Evolutionary conservation across 2,113 vertebrate genomes (phyloP).

Genomic region (Urocitellus parryii): DNA sequence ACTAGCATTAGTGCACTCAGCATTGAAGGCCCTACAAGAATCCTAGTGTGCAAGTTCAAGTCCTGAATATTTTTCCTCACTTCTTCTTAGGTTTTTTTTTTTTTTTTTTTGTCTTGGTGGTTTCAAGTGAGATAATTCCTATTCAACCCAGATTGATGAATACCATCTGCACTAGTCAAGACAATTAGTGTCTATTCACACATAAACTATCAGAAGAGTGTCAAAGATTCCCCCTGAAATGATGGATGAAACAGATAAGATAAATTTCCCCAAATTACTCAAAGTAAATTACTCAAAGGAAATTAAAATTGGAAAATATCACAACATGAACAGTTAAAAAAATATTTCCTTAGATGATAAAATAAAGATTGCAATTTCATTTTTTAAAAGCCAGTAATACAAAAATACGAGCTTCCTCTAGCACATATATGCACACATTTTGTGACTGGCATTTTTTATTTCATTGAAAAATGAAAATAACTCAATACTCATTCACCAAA

Average conservation of each 20-base stretch:
- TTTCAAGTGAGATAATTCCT: background rate
- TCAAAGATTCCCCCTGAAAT: background rate
- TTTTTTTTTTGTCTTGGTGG: background rate
- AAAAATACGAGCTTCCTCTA: background rate
- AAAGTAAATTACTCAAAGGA: background rate
- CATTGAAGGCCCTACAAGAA: background rate
- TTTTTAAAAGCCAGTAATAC: background rate
- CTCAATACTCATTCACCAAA: background rate
- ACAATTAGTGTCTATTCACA: background rate
- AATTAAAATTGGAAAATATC: background rate
- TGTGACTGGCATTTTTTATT: background rate
- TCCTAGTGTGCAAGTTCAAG: background rate
- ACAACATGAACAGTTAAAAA: background rate
- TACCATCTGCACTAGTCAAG: background rate
- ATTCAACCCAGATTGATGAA: background rate
- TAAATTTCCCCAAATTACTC: background rate
- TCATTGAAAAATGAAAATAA: background rate
- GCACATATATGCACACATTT: background rate
- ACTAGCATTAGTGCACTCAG: background rate
- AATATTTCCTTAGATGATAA: background rate
- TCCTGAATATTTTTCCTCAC: background rate
- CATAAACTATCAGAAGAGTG: background rate
- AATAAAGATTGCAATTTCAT: background rate
- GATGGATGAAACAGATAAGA: background rate
- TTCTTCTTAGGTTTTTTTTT: background rate